These are phyloP conservation scores for Rissa tridactyla DNA, from an alignment of 2,113 vertebrate species.

Conservation along the genomic window DNA sequence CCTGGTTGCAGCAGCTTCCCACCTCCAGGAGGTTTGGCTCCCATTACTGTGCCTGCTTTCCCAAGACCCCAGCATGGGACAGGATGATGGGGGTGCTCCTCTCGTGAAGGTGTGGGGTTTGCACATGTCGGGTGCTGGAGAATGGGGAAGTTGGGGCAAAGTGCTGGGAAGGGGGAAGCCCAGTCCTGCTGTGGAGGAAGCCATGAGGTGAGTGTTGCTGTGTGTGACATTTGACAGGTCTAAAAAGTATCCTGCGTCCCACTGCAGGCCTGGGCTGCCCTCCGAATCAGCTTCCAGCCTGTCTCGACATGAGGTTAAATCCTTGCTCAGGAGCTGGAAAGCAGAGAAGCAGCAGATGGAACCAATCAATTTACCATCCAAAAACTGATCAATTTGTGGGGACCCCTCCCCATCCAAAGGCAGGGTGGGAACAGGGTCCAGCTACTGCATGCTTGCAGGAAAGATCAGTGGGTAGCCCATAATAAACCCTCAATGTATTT, in stretches of 20 bases:
- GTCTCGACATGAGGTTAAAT: slow-evolving; percentile 3
- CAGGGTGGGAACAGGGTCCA: slow-evolving; percentile 1
- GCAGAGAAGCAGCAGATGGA: slow-evolving; percentile 53
- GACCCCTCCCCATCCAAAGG: neutral
- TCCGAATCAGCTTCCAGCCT: slow-evolving; percentile 1
- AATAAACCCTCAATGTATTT: slow-evolving; percentile 62
- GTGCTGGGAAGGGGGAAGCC: neutral
- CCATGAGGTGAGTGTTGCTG: neutral
- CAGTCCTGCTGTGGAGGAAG: accelerated
- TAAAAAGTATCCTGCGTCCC: slow-evolving; percentile 10
- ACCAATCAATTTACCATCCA: slow-evolving; percentile 37
- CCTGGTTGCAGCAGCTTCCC: neutral
- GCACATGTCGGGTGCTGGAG: accelerated
- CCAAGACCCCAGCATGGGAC: neutral
- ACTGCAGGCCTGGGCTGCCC: neutral
- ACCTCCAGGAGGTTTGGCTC: neutral
- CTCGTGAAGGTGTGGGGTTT: neutral
- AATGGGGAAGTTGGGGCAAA: neutral
- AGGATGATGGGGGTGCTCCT: neutral
- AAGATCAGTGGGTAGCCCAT: slow-evolving; percentile 46
- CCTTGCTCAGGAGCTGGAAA: slow-evolving; percentile 1
- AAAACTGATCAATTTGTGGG: slow-evolving; percentile 25
- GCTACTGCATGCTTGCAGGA: neutral
- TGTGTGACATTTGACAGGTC: slow-evolving; percentile 41
- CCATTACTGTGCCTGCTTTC: neutral